A percentile compares a stretch with the other conserved stretches of the same genome.
These are phyloP conservation scores for Drosophila punjabiensis DNA, from an alignment of 1,140 invertebrate species.

Conservation along the genomic window DNA sequence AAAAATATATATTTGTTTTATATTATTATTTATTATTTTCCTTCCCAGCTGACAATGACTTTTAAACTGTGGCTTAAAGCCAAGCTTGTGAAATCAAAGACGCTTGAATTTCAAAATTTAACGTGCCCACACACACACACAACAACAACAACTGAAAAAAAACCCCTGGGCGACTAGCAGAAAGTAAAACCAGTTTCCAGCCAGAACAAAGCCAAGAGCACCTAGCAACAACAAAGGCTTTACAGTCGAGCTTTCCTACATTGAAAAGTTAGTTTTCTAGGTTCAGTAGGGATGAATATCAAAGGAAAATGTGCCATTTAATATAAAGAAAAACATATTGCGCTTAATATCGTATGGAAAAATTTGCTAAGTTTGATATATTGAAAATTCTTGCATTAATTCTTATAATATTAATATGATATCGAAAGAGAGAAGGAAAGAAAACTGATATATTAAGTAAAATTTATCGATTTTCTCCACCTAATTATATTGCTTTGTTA, in stretches of 20 bases:
- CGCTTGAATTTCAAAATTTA: slow-evolving; percentile 52
- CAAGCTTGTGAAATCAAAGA: slow-evolving; percentile 31
- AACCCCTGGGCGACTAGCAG: slow-evolving; percentile 12
- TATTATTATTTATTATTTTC: neutral
- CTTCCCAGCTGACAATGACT: neutral
- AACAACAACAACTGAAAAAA: slow-evolving; percentile 1
- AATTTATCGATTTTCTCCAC: no score
- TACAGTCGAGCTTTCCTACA: slow-evolving; percentile 5
- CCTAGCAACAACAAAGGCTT: slow-evolving; percentile 41
- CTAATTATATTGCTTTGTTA: no score
- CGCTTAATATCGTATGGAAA: neutral
- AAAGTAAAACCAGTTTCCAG: slow-evolving; percentile 53
- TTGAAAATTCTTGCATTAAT: no score
- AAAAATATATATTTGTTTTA: neutral
- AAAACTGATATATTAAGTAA: no score
- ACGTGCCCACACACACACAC: slow-evolving; percentile 31
- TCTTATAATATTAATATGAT: no score
- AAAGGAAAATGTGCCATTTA: neutral
- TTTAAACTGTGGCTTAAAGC: slow-evolving; percentile 12
- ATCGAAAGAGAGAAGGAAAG: no score
- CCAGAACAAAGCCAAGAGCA: slow-evolving; percentile 49
- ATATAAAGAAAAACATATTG: neutral
- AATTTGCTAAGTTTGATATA: neutral
- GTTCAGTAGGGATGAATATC: neutral
- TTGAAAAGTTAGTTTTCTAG: neutral